Percentiles rank a stretch among this genome's conserved stretches.
Conservation (phyloP, 2,113 vertebrate genomes). For the Albula goreensis region DNA sequence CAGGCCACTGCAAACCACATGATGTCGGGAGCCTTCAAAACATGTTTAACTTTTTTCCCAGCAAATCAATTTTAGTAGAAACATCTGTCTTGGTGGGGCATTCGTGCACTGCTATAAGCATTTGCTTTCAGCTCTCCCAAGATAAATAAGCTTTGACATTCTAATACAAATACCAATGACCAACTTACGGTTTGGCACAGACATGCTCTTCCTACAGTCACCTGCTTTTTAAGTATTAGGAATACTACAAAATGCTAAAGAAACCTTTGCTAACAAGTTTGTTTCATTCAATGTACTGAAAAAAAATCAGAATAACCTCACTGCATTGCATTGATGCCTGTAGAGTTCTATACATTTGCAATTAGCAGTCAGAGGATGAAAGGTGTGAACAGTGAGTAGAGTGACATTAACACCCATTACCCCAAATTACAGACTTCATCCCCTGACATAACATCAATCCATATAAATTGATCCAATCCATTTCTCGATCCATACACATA, state of each 20-base stretch:
- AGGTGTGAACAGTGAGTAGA: neutral
- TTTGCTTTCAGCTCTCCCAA: neutral
- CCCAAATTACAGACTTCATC: no score
- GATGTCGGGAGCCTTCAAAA: neutral
- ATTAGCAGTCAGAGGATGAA: neutral
- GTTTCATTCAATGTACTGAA: neutral
- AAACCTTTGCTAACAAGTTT: neutral
- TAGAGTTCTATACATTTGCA: neutral
- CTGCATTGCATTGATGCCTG: neutral
- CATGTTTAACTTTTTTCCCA: neutral
- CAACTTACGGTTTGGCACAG: neutral
- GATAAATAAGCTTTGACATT: neutral
- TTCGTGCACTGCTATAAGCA: neutral
- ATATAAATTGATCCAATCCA: no score
- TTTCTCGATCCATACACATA: no score
- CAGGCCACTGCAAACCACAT: neutral
- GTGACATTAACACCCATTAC: neutral
- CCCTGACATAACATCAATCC: no score
- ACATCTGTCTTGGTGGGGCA: neutral
- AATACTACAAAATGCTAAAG: neutral
- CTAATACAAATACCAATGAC: neutral
- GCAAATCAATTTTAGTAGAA: neutral
- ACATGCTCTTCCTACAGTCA: neutral
- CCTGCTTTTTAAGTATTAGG: neutral
- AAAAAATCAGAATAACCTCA: neutral